These are phyloP conservation scores for Ips nitidus DNA, from an alignment of 1,140 invertebrate genomes.

Conservation along the genomic window DNA sequence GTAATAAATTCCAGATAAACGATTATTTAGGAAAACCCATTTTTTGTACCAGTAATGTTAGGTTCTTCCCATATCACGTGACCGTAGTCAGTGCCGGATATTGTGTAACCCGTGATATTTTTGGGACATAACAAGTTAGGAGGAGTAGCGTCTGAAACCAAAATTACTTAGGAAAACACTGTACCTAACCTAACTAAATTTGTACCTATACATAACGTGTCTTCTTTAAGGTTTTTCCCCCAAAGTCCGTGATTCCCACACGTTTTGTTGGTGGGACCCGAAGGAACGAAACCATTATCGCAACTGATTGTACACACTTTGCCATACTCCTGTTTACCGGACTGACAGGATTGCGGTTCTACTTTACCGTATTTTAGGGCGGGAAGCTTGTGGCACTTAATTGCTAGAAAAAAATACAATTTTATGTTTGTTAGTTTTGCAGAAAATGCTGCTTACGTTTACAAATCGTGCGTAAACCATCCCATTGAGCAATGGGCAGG, in stretches of 20 bases:
- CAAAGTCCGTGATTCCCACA: conserved; percentile 53
- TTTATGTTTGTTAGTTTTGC: too few relatives aligned
- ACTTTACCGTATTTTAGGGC: conserved; percentile 56
- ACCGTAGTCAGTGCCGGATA: conserved; percentile 58
- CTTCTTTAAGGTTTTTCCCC: conserved; percentile 54
- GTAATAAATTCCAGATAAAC: conserved; percentile 23
- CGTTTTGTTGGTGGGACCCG: conserved; percentile 54
- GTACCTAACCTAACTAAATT: too few relatives aligned
- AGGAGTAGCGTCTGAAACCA: conserved; percentile 55
- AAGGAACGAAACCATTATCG: conserved; percentile 58
- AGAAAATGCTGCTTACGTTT: conserved; percentile 57
- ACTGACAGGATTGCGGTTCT: conserved; percentile 55
- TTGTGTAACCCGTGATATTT: conserved; percentile 52
- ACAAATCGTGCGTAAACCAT: conserved; percentile 66
- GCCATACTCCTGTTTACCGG: conserved; percentile 56
- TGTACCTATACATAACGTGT: conserved; percentile 56
- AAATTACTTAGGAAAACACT: conserved; percentile 10
- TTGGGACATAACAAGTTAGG: conserved; percentile 59
- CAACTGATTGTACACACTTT: conserved; percentile 60
- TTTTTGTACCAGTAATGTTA: conserved; percentile 47
- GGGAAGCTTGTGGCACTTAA: conserved; percentile 59
- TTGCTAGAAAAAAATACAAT: conserved; percentile 51
- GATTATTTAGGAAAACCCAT: background rate
- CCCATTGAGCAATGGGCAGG: conserved; percentile 69
- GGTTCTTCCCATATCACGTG: conserved; percentile 57